Evolutionary conservation across 2,888 invertebrate species (phyloP).

Genomic region (Polylopha cassiicola): DNA sequence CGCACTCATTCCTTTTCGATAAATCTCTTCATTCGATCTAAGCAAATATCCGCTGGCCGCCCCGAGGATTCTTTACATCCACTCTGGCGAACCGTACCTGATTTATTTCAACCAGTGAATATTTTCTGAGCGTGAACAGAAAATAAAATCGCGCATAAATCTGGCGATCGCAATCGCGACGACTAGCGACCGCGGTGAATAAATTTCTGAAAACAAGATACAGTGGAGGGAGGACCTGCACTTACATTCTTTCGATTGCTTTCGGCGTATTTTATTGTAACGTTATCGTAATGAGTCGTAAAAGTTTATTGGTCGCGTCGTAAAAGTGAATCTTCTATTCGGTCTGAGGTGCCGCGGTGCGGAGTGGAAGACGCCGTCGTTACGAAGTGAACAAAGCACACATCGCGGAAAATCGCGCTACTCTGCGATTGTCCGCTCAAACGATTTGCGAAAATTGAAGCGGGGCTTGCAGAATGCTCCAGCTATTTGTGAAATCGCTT

Average conservation of each 20-base stretch:
- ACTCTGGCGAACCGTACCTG: slow-evolving; percentile 18
- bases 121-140: slow-evolving; percentile 36
- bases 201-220: slow-evolving; percentile 41
- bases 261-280: slow-evolving; percentile 54
- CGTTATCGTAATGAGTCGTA: slow-evolving; percentile 64
- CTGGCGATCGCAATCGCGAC: slow-evolving; percentile 42
- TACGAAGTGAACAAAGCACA: slow-evolving; percentile 26
- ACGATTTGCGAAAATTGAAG: slow-evolving; percentile 23
- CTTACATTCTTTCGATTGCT: slow-evolving; percentile 52
- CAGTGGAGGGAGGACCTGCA: slow-evolving; percentile 32
- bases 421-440: slow-evolving; percentile 10
- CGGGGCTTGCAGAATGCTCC: slow-evolving; percentile 12
- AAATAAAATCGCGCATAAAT: slow-evolving; percentile 47
- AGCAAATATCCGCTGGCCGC: slow-evolving; percentile 46
- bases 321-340: slow-evolving; percentile 54
- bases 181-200: slow-evolving; percentile 41
- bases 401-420: slow-evolving; percentile 6
- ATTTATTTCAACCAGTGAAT: slow-evolving; percentile 31
- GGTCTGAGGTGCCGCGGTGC: slow-evolving; percentile 37
- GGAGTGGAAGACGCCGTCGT: slow-evolving; percentile 38
- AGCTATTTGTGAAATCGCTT: slow-evolving; percentile 13
- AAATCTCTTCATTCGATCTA: slow-evolving; percentile 44
- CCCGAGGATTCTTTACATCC: slow-evolving; percentile 33
- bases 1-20: slow-evolving; percentile 42
- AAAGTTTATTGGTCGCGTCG: slow-evolving; percentile 57